Base-by-base conservation (phyloP, 2,888 invertebrate species). In the Arctia plantaginis region DNA sequence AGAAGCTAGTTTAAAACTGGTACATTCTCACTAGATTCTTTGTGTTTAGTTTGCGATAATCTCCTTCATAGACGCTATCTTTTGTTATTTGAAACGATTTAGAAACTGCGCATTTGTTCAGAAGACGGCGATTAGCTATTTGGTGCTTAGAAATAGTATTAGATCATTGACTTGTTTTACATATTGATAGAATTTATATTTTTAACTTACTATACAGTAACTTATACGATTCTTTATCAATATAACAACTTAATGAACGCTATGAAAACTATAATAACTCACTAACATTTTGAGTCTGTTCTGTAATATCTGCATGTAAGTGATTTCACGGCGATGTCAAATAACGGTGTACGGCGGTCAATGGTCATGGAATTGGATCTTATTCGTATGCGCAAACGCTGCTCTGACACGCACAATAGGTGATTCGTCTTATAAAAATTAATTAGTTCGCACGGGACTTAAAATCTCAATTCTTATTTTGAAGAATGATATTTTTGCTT, bases 381-480 rank as follows among this genome's bases (percentile, higher is more conserved):
- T 69, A 77, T 77, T 59, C 69, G 55, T 69, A 73, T 77, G 83
- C 72, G 71, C 79, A 82, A 90, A 91, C 87, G 86, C 83, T 80
- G 80, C 79, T 80, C 79, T 84, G 84, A 82, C 88, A 90, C 87
- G 90, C 87, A 93, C 93, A 93, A 92, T 93, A 84, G 89, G 73
- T 77, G 86, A 89, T 88, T 88, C 86, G 89, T 85, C 87, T 88
- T 89, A 87, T 87, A 89, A 88, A 88, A 90, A 89, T 90, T 86
- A 87, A 90, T 88, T 85, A 86, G 81, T 90, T 93, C 92, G 85
- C 93, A 92, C 91, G 90, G 86, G 71, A 8, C 3, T 65, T 65
- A 20, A n/a, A 15, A 67, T 74, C 74, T 75, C 76, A 77, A 73
- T 76, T 81, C 74, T 67, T 71, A 71, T 75, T 78, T 76, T 85